Evolutionary conservation across 2,797 vertebrate genomes (phyloP), one percentile per base, ranked within the genome.

Genomic region (Manis javanica): DNA sequence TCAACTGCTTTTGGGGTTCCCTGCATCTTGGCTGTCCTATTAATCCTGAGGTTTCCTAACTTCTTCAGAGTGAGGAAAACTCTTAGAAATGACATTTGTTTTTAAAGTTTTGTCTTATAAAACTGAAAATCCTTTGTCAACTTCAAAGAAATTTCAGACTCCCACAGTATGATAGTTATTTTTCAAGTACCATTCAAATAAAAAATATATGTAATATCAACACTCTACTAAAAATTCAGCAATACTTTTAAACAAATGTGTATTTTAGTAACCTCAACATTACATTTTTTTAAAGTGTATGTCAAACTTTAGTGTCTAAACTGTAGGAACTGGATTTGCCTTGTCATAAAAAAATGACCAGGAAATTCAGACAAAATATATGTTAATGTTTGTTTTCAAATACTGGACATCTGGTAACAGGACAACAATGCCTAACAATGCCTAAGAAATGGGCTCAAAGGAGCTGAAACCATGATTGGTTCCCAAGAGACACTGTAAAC

Each of bases 351-450:
- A 88, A 84, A 96, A 88, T 3, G 88, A 88, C 49, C 6, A 55
- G 31, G 9, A 42, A 49, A 39, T 61, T 5, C 42, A 87, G 57
- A 51, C 42, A 61, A 93, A 86, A 49, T 4, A 23, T 11, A 59
- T 21, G 23, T 46, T 66, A 23, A 87, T 21, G 53, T 26, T 11
- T 11, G 24, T 78, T 95, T 74, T 55, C 72, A 42, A 88, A 69
- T 37, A 37, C 2, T 9, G 15, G 14, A 2, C 16, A 29, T 31
- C 29, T 68, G 51, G 19, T 13, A 29, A 21, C 8, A 51, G 59
- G 9, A 13, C 46, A 31, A 13, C 0, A 1, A 31, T 42, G 7
- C 7, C 1, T 29, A 31, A 13, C 0, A 1, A 31, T 42, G 7
- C 7, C 1, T 29, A 31, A 68, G 66, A 55, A 4, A 23, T 0